Evolutionary conservation across 2,797 vertebrate genomes (phyloP).

Genomic region (Pseudochirops cupreus): DNA sequence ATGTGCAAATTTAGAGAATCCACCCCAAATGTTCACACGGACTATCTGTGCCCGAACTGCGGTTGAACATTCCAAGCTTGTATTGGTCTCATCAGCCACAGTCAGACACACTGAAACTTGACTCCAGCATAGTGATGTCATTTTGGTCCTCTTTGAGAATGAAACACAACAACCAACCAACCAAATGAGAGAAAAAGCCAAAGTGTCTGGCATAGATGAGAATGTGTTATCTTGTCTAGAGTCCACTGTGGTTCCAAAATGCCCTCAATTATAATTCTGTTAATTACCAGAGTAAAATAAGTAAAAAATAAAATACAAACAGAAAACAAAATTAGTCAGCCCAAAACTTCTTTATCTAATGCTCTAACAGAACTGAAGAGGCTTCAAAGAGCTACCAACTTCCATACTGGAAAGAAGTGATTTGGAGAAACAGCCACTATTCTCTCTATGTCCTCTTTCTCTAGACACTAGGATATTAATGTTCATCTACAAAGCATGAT

Average conservation of each 20-base stretch:
- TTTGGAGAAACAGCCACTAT: neutral
- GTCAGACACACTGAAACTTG: no score
- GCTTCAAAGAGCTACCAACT: neutral
- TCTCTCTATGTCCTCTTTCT: neutral
- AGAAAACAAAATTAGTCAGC: neutral
- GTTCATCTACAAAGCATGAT: neutral
- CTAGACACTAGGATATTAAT: neutral
- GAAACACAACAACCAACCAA: no score
- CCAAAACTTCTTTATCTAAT: neutral
- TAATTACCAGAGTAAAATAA: neutral
- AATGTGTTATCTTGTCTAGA: neutral
- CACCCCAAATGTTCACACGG: no score
- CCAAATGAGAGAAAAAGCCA: neutral
- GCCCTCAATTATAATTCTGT: neutral
- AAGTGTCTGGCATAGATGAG: neutral
- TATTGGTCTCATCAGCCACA: no score
- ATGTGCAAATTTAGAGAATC: no score
- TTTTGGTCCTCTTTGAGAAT: no score
- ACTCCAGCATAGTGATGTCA: no score
- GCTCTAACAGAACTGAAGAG: neutral
- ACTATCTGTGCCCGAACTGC: no score
- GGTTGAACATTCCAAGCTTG: no score
- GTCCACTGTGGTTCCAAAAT: no score
- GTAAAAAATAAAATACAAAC: neutral
- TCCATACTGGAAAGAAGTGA: neutral